Evolutionary conservation across 2,888 invertebrate genomes (phyloP), one percentile per base, ranked within the genome.

Genomic region (Leucophenga montana): DNA sequence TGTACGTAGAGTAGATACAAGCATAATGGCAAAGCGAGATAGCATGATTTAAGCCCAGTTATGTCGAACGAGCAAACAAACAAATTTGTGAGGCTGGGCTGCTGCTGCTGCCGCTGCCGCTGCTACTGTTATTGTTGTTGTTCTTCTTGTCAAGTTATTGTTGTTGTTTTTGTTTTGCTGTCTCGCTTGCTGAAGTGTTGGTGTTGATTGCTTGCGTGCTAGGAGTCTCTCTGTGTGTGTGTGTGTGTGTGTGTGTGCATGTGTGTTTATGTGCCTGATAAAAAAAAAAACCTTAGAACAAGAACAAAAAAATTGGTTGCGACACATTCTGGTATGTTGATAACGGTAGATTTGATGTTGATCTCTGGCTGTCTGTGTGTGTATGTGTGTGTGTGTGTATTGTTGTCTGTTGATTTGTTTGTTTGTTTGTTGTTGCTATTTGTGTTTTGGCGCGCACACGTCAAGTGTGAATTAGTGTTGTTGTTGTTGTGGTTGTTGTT

Each of bases 391-490:
- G 59, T 2, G 71, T 68, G 64, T 13, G 71, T 68, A 65, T 39
- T 66, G n/a, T 46, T 50, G 50, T 50, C 39, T 50, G 50, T 50
- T 50, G 50, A 16, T n/a, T 50, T 50, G 50, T 16, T n/a, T 50
- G 48, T 48, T n/a, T 16, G 59, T 46, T 54, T 65, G 73, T 54
- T 54, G 67, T 54, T 67, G 71, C 73, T 72, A 68, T 67, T 75
- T 71, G 72, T 79, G 71, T 76, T 80, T 82, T 78, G 79, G 80
- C 78, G 80, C 84, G 84, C 82, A 84, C 79, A 84, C 79, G 84
- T 79, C 84, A 82, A 82, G 84, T 82, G 81, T 83, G 84, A 82
- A 82, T 84, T 82, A 81, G 80, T 82, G 80, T 82, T 64, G 48
- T 50, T 50, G 50, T 18, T 50, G 14, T 50, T 50, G 50, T 82